Evolutionary conservation across 2,797 vertebrate species (phyloP).

Genomic region (Dicrostonyx torquatus): DNA sequence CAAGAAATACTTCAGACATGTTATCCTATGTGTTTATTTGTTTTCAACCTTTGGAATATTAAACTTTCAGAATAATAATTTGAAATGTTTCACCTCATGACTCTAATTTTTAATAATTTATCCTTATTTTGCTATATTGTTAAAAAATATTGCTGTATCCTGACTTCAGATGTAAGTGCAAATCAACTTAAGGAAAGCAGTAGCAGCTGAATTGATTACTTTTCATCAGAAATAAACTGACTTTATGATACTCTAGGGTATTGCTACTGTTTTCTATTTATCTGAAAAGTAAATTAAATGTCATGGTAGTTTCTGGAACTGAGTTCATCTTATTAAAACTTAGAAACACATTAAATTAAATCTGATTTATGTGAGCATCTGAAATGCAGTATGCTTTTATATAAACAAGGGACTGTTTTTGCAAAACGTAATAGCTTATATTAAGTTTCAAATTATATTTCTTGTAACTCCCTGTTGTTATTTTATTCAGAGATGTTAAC

Average conservation of each 20-base stretch:
- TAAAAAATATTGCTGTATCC: constrained; percentile 66
- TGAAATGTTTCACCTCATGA: constrained; percentile 68
- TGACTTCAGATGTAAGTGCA: constrained; percentile 62
- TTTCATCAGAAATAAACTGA: constrained; percentile 44
- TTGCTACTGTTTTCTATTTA: constrained; percentile 34
- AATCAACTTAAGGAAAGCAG: constrained; percentile 67
- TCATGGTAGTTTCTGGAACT: constrained; percentile 44
- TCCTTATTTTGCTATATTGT: constrained; percentile 61
- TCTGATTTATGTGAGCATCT: constrained; percentile 9
- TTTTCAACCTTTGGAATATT: constrained; percentile 77
- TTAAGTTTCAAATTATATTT: constrained; percentile 61
- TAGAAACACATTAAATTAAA: not conserved
- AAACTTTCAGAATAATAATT: constrained; percentile 64
- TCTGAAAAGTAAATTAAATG: constrained; percentile 63
- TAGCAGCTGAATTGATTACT: constrained; percentile 54
- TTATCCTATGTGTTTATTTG: constrained; percentile 81
- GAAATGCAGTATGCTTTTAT: constrained; percentile 24
- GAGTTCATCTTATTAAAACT: constrained; percentile 44
- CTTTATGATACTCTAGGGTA: constrained; percentile 38
- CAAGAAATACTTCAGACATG: constrained; percentile 76
- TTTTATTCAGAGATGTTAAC: constrained; percentile 63
- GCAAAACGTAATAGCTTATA: not conserved
- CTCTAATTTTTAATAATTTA: constrained; percentile 64
- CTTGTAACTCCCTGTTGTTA: not conserved
- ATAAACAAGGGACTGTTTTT: constrained; percentile 49